Percentiles rank a stretch among this genome's conserved stretches.
These are phyloP conservation scores for Rhagonycha fulva DNA, from an alignment of 2,888 invertebrate genomes.

Conservation along the genomic window DNA sequence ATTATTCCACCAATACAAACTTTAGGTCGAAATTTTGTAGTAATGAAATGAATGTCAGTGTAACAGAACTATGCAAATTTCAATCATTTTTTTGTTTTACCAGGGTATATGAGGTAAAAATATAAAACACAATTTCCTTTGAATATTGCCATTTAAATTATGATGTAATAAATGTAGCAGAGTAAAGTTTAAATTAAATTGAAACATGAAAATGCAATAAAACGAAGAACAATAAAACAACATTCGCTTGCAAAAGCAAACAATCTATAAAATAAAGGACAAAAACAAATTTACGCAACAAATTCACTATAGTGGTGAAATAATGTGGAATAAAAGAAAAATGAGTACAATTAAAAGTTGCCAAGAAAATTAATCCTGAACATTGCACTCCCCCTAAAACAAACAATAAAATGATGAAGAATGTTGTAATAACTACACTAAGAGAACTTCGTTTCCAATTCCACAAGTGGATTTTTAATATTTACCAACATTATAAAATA, in stretches of 20 bases:
- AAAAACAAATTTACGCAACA: neutral
- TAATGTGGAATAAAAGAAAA: conserved; percentile 1
- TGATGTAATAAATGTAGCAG: neutral
- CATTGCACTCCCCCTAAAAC: neutral
- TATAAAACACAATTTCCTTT: neutral
- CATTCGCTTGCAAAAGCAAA: neutral
- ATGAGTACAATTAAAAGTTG: neutral
- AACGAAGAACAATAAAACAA: neutral
- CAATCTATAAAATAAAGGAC: neutral
- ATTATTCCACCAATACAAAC: neutral
- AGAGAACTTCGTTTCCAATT: neutral
- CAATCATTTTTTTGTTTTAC: neutral
- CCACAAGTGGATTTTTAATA: neutral
- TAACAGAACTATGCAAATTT: neutral
- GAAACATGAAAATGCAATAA: neutral
- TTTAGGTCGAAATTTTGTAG: neutral
- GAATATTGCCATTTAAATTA: neutral
- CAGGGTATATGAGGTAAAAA: neutral
- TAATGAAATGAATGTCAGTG: neutral
- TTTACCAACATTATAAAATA: neutral
- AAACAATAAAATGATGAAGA: neutral
- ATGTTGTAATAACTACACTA: neutral
- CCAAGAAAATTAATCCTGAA: conserved; percentile 1
- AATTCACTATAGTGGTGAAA: neutral
- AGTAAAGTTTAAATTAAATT: neutral